phyloP scores from a whole-genome alignment of 2,797 vertebrate species.

The Poeciliopsis paucimaculata region DNA sequence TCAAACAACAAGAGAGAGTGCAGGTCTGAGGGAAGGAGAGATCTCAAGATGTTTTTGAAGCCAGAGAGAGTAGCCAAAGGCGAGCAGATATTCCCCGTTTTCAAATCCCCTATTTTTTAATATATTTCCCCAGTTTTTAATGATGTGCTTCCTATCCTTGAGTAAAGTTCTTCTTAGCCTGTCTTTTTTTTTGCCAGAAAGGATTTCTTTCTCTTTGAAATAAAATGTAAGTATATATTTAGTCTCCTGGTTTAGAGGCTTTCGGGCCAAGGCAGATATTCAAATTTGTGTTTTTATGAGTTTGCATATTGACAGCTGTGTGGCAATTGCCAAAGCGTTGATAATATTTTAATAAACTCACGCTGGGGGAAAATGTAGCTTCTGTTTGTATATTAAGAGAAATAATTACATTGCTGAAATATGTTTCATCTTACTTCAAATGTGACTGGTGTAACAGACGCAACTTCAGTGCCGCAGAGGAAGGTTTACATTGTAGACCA shows the following conservation, averaged over 20 bases:
- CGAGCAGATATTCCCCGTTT: constrained; percentile 73
- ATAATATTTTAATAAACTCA: constrained; percentile 73
- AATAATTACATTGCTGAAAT: constrained; percentile 24
- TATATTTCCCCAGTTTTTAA: constrained; percentile 80
- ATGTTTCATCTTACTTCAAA: not conserved
- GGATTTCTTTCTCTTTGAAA: constrained; percentile 81
- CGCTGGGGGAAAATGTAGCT: constrained; percentile 37
- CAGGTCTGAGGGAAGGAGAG: constrained; percentile 77
- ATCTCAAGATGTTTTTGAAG: constrained; percentile 81
- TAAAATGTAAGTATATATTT: constrained; percentile 87
- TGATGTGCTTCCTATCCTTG: constrained; percentile 84
- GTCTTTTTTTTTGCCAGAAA: constrained; percentile 70
- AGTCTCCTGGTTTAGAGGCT: constrained; percentile 81
- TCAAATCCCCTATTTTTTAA: constrained; percentile 79
- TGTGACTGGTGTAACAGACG: not conserved
- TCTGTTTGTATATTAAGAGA: constrained; percentile 42
- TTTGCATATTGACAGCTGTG: constrained; percentile 63
- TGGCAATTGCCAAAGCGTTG: constrained; percentile 69
- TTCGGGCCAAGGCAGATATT: constrained; percentile 75
- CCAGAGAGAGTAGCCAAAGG: constrained; percentile 80
- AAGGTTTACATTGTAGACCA: not conserved
- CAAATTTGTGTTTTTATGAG: constrained; percentile 78
- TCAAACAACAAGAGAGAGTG: constrained; percentile 78
- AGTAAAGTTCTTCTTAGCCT: constrained; percentile 80
- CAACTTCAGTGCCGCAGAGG: not conserved